Percentiles rank a stretch among this genome's conserved stretches.
These are phyloP conservation scores for Calyptomena viridis DNA, from an alignment of 2,113 vertebrate genomes.

Conservation along the genomic window DNA sequence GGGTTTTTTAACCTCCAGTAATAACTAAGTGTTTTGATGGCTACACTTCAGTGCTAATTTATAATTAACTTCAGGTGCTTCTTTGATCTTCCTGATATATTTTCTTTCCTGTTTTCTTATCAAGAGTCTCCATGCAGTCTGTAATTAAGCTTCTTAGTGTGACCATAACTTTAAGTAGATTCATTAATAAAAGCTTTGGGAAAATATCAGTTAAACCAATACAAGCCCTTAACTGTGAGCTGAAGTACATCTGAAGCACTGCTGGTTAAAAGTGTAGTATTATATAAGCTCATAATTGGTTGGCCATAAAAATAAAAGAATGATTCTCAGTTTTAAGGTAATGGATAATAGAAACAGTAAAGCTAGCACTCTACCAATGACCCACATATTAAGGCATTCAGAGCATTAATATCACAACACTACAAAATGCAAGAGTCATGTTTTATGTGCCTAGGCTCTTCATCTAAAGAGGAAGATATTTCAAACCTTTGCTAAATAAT, in stretches of 20 bases:
- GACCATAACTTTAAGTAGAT: conserved; percentile 2
- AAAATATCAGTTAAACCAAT: neutral
- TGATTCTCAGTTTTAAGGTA: neutral
- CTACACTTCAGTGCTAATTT: conserved; percentile 46
- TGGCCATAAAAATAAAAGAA: neutral
- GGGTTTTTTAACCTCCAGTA: neutral
- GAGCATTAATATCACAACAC: neutral
- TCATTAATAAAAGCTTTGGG: conserved; percentile 26
- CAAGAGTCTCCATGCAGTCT: conserved; percentile 11
- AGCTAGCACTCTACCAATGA: neutral
- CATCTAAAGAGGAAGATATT: neutral
- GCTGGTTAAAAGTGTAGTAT: neutral
- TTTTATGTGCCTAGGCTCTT: neutral
- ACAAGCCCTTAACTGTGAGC: neutral
- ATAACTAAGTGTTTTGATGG: conserved; percentile 25
- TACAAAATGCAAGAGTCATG: neutral
- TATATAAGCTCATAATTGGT: neutral
- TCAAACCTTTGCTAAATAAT: neutral
- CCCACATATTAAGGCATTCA: neutral
- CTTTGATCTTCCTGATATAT: conserved; percentile 55
- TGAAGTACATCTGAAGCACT: neutral
- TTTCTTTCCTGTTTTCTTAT: conserved; percentile 46
- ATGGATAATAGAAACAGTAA: neutral
- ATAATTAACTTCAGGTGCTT: conserved; percentile 63
- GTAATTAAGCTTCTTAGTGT: conserved; percentile 46